Conservation (phyloP, 2,113 vertebrate genomes). For the Notechis scutatus region DNA sequence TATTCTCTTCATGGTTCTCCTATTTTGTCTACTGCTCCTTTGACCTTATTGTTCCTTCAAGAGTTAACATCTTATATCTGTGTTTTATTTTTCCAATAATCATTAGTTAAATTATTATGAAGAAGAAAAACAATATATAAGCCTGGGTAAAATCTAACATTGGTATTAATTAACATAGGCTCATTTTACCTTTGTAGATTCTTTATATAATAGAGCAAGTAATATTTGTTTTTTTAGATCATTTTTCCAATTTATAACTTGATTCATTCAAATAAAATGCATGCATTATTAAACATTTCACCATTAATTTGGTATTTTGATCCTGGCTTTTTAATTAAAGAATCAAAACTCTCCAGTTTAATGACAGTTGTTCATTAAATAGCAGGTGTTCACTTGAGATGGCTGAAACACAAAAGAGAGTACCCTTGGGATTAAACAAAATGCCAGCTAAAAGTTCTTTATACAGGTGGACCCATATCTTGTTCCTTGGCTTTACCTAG, state of each 20-base stretch:
- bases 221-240: too few species aligned
- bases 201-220: too few species aligned
- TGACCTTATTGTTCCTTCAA: neutral
- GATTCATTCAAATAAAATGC: too few species aligned
- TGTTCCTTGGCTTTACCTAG: neutral
- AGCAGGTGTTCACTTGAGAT: neutral
- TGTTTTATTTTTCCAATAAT: neutral
- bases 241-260: too few species aligned
- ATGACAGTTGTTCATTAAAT: neutral
- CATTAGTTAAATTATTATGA: neutral
- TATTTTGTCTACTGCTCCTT: neutral
- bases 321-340: neutral
- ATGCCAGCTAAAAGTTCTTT: neutral
- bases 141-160: neutral
- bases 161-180: too few species aligned
- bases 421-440: neutral
- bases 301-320: neutral
- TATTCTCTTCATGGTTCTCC: neutral
- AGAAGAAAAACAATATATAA: neutral
- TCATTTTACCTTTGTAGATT: too few species aligned
- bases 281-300: neutral
- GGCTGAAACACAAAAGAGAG: conserved; percentile 4
- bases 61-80: neutral
- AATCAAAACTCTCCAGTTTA: neutral
- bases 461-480: neutral